phyloP scores from a whole-genome alignment of 2,113 vertebrate species.

The Heliornis fulica region DNA sequence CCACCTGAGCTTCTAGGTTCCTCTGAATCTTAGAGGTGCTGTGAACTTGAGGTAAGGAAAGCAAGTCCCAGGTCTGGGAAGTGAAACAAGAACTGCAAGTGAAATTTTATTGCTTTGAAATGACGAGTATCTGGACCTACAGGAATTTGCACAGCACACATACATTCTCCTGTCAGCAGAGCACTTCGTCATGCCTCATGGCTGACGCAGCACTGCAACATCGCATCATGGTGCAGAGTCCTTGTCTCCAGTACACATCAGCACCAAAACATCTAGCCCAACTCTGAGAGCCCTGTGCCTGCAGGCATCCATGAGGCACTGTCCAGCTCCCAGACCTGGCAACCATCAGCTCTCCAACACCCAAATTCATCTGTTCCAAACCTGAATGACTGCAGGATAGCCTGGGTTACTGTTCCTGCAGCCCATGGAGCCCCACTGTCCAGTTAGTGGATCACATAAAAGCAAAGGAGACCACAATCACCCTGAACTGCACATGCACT shows the following conservation, averaged over 20 bases:
- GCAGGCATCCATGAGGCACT: neutral
- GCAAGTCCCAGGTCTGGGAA: neutral
- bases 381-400: neutral
- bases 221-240: neutral
- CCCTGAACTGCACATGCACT: neutral
- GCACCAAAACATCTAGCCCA: neutral
- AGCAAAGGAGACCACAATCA: neutral
- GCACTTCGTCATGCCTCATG: neutral
- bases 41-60: neutral
- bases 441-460: neutral
- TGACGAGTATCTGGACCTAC: neutral
- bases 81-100: neutral
- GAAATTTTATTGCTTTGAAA: neutral
- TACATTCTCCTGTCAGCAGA: neutral
- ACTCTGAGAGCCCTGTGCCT: neutral
- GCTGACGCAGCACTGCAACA: fast-evolving
- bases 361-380: neutral
- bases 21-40: neutral
- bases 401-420: neutral
- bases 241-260: neutral
- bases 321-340: neutral
- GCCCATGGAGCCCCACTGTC: neutral
- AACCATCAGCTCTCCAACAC: neutral
- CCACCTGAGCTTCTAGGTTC: neutral
- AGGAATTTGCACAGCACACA: neutral